A percentile compares a stretch with the other conserved stretches of the same genome.
These are phyloP conservation scores for Macrobrachium rosenbergii DNA, from an alignment of 1,140 invertebrate species.

Conservation along the genomic window DNA sequence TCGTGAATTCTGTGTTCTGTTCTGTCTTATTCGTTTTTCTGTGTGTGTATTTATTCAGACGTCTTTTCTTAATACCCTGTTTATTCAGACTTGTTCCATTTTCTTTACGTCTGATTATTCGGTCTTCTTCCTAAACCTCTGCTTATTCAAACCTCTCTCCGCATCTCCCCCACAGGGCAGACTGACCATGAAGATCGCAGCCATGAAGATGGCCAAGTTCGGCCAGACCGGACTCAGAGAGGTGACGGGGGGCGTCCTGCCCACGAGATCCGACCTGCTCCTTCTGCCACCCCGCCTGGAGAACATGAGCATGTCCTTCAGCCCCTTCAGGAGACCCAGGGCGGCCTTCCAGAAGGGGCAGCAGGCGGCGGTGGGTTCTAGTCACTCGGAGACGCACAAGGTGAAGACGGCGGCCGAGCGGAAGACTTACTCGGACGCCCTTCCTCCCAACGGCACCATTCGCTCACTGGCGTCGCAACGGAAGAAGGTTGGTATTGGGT, in stretches of 20 bases:
- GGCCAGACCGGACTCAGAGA: slow-evolving; percentile 60
- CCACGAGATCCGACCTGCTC: slow-evolving; percentile 63
- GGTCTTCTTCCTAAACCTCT: too few relatives aligned
- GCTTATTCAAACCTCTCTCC: too few relatives aligned
- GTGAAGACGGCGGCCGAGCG: slow-evolving; percentile 65
- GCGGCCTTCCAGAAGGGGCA: slow-evolving; percentile 34
- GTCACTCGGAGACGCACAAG: slow-evolving; percentile 54
- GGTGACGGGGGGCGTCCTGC: slow-evolving; percentile 54
- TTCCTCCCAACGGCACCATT: slow-evolving; percentile 50
- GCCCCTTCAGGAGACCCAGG: slow-evolving; percentile 47
- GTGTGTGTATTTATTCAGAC: too few relatives aligned
- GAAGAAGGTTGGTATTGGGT: slow-evolving; percentile 38
- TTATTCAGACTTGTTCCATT: too few relatives aligned
- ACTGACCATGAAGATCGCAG: slow-evolving; percentile 62
- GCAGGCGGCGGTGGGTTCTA: neutral
- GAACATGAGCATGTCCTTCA: slow-evolving; percentile 57
- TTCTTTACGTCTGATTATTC: too few relatives aligned
- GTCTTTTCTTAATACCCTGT: too few relatives aligned
- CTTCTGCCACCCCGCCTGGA: slow-evolving; percentile 33
- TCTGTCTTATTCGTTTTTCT: too few relatives aligned
- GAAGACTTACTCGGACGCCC: slow-evolving; percentile 61
- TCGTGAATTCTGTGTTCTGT: too few relatives aligned
- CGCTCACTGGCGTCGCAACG: slow-evolving; percentile 40
- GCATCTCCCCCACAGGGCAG: slow-evolving; percentile 33
- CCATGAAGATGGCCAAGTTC: slow-evolving; percentile 66